These are phyloP conservation scores for Cepphus grylle DNA, from an alignment of 2,113 vertebrate species.

Conservation along the genomic window DNA sequence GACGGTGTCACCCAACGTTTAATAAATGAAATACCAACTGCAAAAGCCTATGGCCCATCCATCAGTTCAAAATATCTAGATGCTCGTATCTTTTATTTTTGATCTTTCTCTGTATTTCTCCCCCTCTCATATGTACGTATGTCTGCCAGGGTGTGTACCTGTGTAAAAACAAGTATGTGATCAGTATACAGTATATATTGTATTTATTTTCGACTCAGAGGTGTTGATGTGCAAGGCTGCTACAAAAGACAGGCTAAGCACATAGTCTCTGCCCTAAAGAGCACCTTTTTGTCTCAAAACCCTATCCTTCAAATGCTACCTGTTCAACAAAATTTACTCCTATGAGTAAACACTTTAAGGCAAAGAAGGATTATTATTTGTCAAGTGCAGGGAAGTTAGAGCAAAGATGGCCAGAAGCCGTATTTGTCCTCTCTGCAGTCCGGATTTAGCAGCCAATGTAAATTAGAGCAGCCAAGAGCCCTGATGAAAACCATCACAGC, in stretches of 20 bases:
- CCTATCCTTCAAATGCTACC: neutral
- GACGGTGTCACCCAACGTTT: slow-evolving; percentile 59
- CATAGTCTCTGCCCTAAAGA: neutral
- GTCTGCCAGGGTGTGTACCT: neutral
- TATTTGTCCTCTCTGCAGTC: neutral
- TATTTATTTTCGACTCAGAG: neutral
- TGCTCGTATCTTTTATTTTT: neutral
- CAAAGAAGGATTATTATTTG: neutral
- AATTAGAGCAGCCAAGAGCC: neutral
- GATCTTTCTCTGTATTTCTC: neutral
- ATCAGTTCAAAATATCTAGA: neutral
- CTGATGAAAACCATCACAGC: neutral
- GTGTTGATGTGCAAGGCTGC: neutral
- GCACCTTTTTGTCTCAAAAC: neutral
- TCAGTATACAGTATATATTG: neutral
- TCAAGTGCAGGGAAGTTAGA: neutral
- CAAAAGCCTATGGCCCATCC: neutral
- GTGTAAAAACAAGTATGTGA: neutral
- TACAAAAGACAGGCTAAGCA: neutral
- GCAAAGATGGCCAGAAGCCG: neutral
- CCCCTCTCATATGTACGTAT: neutral
- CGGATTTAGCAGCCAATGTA: neutral
- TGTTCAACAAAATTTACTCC: neutral
- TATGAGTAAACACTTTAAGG: neutral
- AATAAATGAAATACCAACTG: slow-evolving; percentile 60